Conservation (phyloP, 2,797 vertebrate species). For the Podargus strigoides region DNA sequence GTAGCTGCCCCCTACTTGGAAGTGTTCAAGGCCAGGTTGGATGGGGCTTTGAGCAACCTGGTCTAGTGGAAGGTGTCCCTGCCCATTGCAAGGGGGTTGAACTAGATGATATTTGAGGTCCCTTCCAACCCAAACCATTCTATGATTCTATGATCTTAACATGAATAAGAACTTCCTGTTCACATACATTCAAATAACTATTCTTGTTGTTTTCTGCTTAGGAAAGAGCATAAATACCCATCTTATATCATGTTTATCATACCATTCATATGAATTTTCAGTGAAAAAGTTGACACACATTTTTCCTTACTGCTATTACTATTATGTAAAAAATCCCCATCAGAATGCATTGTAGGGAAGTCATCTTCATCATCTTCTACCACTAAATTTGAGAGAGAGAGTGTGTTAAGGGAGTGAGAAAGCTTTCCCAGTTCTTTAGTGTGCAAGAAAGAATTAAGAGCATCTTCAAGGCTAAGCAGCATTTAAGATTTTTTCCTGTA, state of each 20-base stretch:
- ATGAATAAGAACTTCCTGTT: background rate
- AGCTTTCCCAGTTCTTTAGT: background rate
- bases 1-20: no score
- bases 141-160: no score
- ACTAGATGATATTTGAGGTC: no score
- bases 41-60: no score
- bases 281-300: slow-evolving; percentile 55
- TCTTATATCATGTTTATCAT: background rate
- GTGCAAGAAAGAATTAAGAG: background rate
- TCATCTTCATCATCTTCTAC: slow-evolving; percentile 92
- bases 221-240: background rate
- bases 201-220: background rate
- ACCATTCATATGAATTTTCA: background rate
- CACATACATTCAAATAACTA: background rate
- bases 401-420: background rate
- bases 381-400: slow-evolving; percentile 60
- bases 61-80: no score
- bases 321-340: slow-evolving; percentile 86
- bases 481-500: background rate
- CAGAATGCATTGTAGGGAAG: slow-evolving; percentile 81
- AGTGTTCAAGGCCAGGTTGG: no score
- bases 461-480: background rate
- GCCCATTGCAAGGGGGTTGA: no score
- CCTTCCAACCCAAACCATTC: no score
- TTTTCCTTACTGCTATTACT: slow-evolving; percentile 91